Evolutionary conservation across 2,888 invertebrate species (phyloP).

Genomic region (Tanypteryx hageni): DNA sequence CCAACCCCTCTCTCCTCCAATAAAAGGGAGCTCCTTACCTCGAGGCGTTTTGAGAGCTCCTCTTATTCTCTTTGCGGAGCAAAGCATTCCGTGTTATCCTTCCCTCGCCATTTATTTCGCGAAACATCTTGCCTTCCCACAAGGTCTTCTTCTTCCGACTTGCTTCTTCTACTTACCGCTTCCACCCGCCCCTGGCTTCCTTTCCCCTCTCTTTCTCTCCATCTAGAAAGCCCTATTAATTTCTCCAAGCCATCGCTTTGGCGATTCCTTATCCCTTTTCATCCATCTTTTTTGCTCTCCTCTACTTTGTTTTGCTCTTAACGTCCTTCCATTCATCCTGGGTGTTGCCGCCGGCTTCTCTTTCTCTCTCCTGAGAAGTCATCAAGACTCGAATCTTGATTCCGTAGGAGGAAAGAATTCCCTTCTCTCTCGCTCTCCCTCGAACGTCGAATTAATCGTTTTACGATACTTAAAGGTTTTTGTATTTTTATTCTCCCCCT

Average conservation of each 20-base stretch:
- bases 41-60: not conserved
- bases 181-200: not conserved
- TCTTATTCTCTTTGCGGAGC: slow-evolving; percentile 10
- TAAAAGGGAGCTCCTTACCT: too few species aligned
- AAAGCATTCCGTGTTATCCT: slow-evolving; percentile 30
- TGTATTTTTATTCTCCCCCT: not conserved
- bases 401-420: not conserved
- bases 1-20: not conserved
- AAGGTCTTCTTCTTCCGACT: slow-evolving; percentile 36
- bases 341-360: not conserved
- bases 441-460: slow-evolving; percentile 27
- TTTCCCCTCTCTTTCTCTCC: not conserved
- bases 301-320: slow-evolving; percentile 7
- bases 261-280: slow-evolving; percentile 1
- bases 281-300: not conserved
- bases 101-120: slow-evolving; percentile 50
- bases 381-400: slow-evolving; percentile 21
- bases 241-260: slow-evolving; percentile 53
- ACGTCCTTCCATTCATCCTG: slow-evolving; percentile 23
- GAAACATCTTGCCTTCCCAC: slow-evolving; percentile 26
- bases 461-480: not conserved
- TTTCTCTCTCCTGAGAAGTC: not conserved
- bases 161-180: not conserved
- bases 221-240: slow-evolving; percentile 57
- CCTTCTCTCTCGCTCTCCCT: not conserved